These are phyloP conservation scores for Oryzias celebensis DNA, from an alignment of 2,113 vertebrate genomes.

Conservation along the genomic window DNA sequence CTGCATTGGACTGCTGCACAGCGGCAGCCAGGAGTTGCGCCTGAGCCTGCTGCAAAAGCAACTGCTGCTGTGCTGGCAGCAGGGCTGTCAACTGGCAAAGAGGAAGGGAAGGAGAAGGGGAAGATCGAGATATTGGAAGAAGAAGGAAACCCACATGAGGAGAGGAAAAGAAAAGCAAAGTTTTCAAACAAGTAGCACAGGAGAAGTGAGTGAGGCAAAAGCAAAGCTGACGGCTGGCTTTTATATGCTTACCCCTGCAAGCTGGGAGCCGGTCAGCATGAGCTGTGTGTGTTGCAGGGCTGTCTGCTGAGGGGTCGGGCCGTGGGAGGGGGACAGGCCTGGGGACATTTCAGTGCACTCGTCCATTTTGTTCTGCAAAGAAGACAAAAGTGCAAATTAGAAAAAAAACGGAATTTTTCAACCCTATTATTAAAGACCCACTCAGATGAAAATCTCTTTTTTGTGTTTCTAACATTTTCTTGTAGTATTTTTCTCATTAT, in stretches of 20 bases:
- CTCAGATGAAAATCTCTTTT: too few species aligned
- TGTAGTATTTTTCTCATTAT: too few species aligned
- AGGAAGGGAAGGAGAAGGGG: neutral
- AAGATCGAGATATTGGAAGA: constrained; percentile 8
- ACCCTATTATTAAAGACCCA: too few species aligned
- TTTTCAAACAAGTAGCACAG: constrained; percentile 46
- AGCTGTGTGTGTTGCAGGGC: constrained; percentile 88
- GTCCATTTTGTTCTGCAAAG: constrained; percentile 83
- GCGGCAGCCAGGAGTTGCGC: constrained; percentile 90
- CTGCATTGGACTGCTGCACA: constrained; percentile 80
- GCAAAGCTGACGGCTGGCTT: constrained; percentile 25
- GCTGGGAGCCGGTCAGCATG: constrained; percentile 88
- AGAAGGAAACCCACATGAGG: neutral
- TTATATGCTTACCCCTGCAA: constrained; percentile 84
- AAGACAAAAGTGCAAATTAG: constrained; percentile 39
- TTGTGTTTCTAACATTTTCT: too few species aligned
- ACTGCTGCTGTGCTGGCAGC: constrained; percentile 89
- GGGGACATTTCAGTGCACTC: constrained; percentile 83
- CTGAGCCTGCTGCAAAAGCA: constrained; percentile 89
- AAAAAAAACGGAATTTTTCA: neutral
- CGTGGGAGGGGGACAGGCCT: constrained; percentile 76
- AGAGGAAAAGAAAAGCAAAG: constrained; percentile 28
- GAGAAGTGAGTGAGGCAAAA: constrained; percentile 42
- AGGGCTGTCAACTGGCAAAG: constrained; percentile 84
- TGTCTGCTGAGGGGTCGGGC: constrained; percentile 81